Percentiles rank a stretch among this genome's conserved stretches.
Conservation (phyloP, 2,113 vertebrate genomes). For the Eurypyga helias region DNA sequence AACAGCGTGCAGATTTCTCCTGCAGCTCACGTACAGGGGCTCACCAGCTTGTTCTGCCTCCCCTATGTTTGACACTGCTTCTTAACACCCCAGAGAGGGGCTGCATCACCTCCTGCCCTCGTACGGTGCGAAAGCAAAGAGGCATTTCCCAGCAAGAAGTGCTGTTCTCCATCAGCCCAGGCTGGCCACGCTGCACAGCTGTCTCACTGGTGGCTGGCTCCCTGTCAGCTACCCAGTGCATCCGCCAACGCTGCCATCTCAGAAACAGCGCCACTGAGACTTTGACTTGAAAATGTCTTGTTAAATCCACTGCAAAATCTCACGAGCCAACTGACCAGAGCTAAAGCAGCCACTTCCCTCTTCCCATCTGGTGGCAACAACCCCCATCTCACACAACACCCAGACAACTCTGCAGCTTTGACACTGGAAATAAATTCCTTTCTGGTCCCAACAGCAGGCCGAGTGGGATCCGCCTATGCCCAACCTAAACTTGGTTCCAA, state of each 20-base stretch:
- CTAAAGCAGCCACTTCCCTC: background rate
- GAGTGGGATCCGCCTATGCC: fast-evolving
- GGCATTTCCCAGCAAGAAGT: background rate
- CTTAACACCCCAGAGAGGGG: background rate
- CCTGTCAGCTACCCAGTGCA: background rate
- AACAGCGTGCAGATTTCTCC: background rate
- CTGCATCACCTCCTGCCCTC: background rate
- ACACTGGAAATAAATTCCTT: background rate
- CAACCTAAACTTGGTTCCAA: background rate
- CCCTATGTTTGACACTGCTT: background rate
- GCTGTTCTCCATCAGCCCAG: background rate
- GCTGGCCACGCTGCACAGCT: fast-evolving
- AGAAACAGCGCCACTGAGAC: no score
- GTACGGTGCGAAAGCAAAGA: fast-evolving
- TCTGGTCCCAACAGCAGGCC: background rate
- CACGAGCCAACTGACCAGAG: background rate
- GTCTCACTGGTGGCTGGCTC: background rate
- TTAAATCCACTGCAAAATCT: background rate
- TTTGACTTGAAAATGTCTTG: background rate
- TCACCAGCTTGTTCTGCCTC: background rate
- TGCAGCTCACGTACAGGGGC: fast-evolving
- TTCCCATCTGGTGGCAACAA: background rate
- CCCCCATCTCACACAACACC: background rate
- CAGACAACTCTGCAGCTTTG: background rate
- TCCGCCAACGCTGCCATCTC: background rate